Evolutionary conservation across 2,797 vertebrate genomes (phyloP), one percentile per base, ranked within the genome.

Genomic region (Rhadinocentrus ornatus): DNA sequence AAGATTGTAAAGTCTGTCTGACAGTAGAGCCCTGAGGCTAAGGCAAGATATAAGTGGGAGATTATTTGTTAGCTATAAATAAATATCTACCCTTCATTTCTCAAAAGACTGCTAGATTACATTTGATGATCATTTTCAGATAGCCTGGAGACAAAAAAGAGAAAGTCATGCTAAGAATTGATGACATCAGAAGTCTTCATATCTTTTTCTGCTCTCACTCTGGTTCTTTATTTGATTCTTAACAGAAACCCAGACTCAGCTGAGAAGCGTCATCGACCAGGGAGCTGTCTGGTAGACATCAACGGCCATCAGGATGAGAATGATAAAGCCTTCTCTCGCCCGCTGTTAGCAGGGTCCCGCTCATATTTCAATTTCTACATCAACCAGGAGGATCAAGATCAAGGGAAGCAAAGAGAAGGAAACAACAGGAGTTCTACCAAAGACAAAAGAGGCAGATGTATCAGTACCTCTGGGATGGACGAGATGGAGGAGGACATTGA

Each of bases 281-380:
- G 93, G 12, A 95, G 93, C 81, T 95, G 96, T 80, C 90, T 95
- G 68, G 86, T 94, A 3, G 94, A 96, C 58, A 90, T 94, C 31
- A 29, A 80, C 15, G 88, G 94, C 2, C 87, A 92, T 0, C 80
- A 81, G 65, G 84, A 90, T 0, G 82, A 91, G 64, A 85, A 82
- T 0, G 94, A 95, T 41, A 95, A 93, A 65, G 93, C 91, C 67
- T 95, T 96, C 84, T 94, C 93, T 52, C 93, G 69, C 2, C 95
- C 95, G 0, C 77, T 91, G 66, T 84, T 91, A 0, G 91, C 93
- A 4, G 95, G 95, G 67, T 93, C 96, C 1, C 93, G 90, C 70
- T 94, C 96, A 0, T 93, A 96, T 62, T 96, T 96, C 79, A 95
- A 96, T 67, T 97, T 96, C 88, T 96, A 95, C 67, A 94, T 96